Conservation (phyloP, 2,113 vertebrate genomes). For the Merops nubicus region DNA sequence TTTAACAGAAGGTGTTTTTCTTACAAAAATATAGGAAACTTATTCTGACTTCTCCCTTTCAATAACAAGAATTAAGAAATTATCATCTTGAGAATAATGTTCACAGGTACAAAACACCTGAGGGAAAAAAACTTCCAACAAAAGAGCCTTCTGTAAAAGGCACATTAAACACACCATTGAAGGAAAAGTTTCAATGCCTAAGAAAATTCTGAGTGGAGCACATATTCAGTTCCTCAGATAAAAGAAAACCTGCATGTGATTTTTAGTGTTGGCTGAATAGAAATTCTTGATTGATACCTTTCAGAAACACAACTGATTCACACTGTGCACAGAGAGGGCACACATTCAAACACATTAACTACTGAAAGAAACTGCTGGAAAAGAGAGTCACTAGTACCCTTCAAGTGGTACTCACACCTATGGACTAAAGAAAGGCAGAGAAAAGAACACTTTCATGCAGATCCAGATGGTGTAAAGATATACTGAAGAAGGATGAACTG, state of each 20-base stretch:
- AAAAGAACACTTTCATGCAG: neutral
- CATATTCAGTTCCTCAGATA: neutral
- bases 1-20: neutral
- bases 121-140: no score
- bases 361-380: no score
- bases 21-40: neutral
- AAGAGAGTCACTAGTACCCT: neutral
- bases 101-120: neutral
- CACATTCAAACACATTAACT: neutral
- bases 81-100: neutral
- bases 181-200: neutral
- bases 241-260: neutral
- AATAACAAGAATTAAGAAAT: neutral
- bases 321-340: neutral
- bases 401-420: neutral
- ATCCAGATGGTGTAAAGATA: neutral
- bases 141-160: neutral
- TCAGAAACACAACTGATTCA: neutral
- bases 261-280: no score
- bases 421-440: neutral
- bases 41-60: neutral
- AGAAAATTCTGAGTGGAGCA: neutral
- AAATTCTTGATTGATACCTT: neutral
- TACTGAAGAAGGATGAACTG: neutral
- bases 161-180: neutral